phyloP scores from a whole-genome alignment of 2,113 vertebrate genomes.

The Pontoporia blainvillei region DNA sequence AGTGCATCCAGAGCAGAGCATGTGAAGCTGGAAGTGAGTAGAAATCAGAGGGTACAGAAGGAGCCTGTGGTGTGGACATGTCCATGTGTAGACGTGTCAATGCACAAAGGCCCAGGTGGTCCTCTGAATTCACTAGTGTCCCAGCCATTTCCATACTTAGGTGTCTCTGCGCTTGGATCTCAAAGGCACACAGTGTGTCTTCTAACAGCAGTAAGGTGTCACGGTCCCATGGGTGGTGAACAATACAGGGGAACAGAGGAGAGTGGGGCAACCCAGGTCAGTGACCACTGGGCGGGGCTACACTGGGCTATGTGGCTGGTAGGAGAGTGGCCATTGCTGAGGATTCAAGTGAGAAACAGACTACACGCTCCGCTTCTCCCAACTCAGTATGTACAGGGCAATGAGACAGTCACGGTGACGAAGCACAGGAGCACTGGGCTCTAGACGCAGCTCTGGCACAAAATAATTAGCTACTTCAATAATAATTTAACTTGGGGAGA shows the following conservation, averaged over 20 bases:
- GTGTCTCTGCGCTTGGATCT: neutral
- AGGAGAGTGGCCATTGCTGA: neutral
- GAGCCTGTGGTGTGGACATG: accelerated
- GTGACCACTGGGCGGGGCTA: neutral
- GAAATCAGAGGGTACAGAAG: neutral
- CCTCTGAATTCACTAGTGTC: neutral
- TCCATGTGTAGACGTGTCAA: too few relatives aligned
- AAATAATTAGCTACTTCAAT: neutral
- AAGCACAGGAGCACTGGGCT: neutral
- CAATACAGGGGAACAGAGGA: neutral
- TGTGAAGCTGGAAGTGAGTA: neutral
- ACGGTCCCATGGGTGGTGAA: neutral
- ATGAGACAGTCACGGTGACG: neutral
- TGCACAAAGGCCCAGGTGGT: neutral
- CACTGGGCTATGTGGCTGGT: neutral
- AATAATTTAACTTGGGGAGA: neutral
- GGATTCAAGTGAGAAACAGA: neutral
- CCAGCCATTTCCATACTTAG: neutral
- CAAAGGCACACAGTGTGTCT: neutral
- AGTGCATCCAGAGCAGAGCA: neutral
- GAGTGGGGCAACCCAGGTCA: neutral
- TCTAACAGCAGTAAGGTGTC: neutral
- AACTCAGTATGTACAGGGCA: neutral
- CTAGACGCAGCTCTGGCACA: neutral
- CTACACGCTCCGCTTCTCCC: neutral